A percentile compares a stretch with the other conserved stretches of the same genome.
Conservation (phyloP, 1,140 invertebrate genomes). For the Drosophila ohnishii region DNA sequence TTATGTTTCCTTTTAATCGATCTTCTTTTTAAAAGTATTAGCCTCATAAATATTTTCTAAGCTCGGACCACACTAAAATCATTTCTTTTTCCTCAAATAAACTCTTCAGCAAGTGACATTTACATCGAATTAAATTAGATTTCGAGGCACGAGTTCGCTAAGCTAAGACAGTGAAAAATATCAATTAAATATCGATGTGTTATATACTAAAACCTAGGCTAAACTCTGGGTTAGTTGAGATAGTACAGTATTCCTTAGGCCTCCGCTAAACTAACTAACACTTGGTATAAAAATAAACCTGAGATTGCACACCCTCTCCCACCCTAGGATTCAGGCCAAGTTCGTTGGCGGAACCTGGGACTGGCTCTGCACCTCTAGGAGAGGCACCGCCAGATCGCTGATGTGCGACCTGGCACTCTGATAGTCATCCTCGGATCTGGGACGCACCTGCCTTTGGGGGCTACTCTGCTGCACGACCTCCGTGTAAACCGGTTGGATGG, state of each 20-base stretch:
- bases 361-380: slow-evolving; percentile 53
- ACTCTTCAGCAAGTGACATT: slow-evolving; percentile 15
- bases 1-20: too few relatives aligned
- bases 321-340: slow-evolving; percentile 37
- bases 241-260: slow-evolving; percentile 18
- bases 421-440: slow-evolving; percentile 74
- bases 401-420: slow-evolving; percentile 76
- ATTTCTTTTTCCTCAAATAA: background rate
- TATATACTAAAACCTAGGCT: slow-evolving; percentile 23
- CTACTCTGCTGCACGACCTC: slow-evolving; percentile 49
- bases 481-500: slow-evolving; percentile 54
- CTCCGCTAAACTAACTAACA: slow-evolving; percentile 1
- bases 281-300: slow-evolving; percentile 72
- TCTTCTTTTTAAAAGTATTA: too few relatives aligned
- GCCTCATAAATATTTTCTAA: background rate
- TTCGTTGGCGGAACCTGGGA: slow-evolving; percentile 28
- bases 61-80: slow-evolving; percentile 5
- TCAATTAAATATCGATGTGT: slow-evolving; percentile 35
- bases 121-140: slow-evolving; percentile 13
- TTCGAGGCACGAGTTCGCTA: slow-evolving; percentile 72
- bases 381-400: slow-evolving; percentile 69
- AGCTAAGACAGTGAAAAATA: slow-evolving; percentile 37
- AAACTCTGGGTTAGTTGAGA: slow-evolving; percentile 12
- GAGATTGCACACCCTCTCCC: slow-evolving; percentile 54
- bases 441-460: slow-evolving; percentile 42